These are phyloP conservation scores for Carettochelys insculpta DNA, from an alignment of 2,113 vertebrate species.

Conservation along the genomic window DNA sequence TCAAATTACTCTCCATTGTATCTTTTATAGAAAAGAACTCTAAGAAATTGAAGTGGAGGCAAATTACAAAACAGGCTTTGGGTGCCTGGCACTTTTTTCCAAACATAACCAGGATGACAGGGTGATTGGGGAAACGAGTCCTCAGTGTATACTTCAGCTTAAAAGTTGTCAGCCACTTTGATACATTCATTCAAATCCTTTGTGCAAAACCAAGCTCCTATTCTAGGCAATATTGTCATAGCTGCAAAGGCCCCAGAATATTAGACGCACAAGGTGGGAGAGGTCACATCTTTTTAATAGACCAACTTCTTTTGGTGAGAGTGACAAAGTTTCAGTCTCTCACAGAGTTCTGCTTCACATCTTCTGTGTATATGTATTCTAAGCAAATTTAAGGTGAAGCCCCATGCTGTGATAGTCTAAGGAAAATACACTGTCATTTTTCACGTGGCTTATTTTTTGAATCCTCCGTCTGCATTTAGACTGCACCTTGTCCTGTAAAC, in stretches of 20 bases:
- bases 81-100: constrained; percentile 52
- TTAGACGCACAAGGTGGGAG: too few species aligned
- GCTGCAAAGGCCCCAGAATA: background rate
- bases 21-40: constrained; percentile 63
- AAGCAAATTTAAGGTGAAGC: too few species aligned
- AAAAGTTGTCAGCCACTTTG: constrained; percentile 71
- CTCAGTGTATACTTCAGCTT: constrained; percentile 68
- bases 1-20: constrained; percentile 59
- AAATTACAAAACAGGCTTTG: too few species aligned
- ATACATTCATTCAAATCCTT: constrained; percentile 71
- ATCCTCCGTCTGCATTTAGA: constrained; percentile 21
- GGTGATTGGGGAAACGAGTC: constrained; percentile 62
- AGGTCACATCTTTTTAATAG: too few species aligned
- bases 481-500: constrained; percentile 13
- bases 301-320: too few species aligned
- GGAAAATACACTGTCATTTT: too few species aligned
- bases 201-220: constrained; percentile 60
- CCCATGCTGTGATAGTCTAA: too few species aligned
- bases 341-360: too few species aligned
- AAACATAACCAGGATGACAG: constrained; percentile 71
- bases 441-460: constrained; percentile 67
- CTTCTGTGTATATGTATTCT: background rate
- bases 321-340: too few species aligned
- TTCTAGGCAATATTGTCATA: constrained; percentile 54
- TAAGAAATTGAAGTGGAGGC: constrained; percentile 30